Evolutionary conservation across 1,140 invertebrate species (phyloP), one percentile per base, ranked within the genome.

Genomic region (Chironomus striatipennis): DNA sequence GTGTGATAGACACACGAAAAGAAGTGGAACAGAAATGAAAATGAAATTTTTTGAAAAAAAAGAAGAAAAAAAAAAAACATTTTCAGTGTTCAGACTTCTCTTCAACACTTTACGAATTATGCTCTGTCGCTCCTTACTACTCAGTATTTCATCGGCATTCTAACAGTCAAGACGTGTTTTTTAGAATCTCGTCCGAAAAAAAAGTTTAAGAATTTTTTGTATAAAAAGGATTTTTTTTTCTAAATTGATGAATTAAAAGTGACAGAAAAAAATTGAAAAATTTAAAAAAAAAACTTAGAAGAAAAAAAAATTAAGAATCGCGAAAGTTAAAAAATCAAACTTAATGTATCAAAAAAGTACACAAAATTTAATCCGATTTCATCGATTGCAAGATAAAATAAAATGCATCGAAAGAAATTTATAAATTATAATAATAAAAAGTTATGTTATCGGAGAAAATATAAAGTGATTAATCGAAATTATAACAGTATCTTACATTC

Each of bases 261-360:
- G 17, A 20, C 8, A 70, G 7, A 70, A 70, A 70, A n/a, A n/a
- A n/a, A n/a, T n/a, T n/a, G n/a, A n/a, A n/a, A n/a, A n/a, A n/a
- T n/a, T n/a, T n/a, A n/a, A n/a, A n/a, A n/a, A 70, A 70, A 20
- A 70, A 70, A 18, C 18, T 20, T 20, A 20, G 18, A 21, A 70
- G 20, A 70, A 20, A 70, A 70, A 70, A 20, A 21, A 20, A 70
- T 70, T 70, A 18, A 70, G n/a, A 70, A 70, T 12, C 2, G n/a
- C 47, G n/a, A 57, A 57, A 57, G 47, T 57, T 57, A 2, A 21
- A 20, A 70, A 70, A 70, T 18, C 17, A 6, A 70, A 70, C 5
- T 70, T 70, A 70, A 70, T 70, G 65, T 70, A 70, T 70, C 65
- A 70, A 70, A 9, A 9, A 70, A 70, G 65, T 70, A 20, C 65